Evolutionary conservation across 2,888 invertebrate species (phyloP), one percentile per base, ranked within the genome.

Genomic region (Drosophila infuscata): DNA sequence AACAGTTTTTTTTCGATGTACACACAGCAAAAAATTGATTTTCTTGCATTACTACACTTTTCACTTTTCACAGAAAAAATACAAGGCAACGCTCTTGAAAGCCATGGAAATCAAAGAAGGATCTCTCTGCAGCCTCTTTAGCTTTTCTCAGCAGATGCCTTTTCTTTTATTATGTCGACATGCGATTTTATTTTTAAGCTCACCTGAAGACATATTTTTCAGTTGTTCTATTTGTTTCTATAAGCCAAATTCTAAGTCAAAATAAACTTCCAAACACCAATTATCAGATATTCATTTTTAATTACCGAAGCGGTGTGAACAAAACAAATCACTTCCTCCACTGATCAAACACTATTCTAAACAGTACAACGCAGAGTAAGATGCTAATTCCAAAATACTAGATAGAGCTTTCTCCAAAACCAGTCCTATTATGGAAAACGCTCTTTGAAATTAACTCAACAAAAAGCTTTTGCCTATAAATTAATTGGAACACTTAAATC

Each of bases 21-120:
- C 2, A 46, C 15, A 25, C 15, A 46, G 46, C 15, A 20, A 20
- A 15, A 46, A 20, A 46, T 46, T 46, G 46, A 46, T 46, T 46
- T 46, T 46, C 43, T 36, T 25, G 25, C 25, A 25, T 25, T 25
- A 25, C 25, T 25, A 25, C 46, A 25, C 46, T 46, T 46, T 46
- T 46, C 46, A 46, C 25, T 46, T 46, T 46, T 46, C 46, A 46
- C 25, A 25, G 15, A 46, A 15, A 20, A 43, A 46, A 46, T 46
- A 46, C 25, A 25, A 46, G 15, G 25, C 46, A 25, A 25, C 25
- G 25, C 15, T 8, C 25, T 46, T 46, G 7, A 7, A 15, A 46
- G 20, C 15, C 25, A 46, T 43, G 43, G 43, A 43, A 43, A 43
- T 43, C 20, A 43, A 20, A 20, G 11, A 20, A 43, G 43, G 20